Conservation (phyloP, 2,888 invertebrate genomes). For the Gymnosoma rotundatum region DNA sequence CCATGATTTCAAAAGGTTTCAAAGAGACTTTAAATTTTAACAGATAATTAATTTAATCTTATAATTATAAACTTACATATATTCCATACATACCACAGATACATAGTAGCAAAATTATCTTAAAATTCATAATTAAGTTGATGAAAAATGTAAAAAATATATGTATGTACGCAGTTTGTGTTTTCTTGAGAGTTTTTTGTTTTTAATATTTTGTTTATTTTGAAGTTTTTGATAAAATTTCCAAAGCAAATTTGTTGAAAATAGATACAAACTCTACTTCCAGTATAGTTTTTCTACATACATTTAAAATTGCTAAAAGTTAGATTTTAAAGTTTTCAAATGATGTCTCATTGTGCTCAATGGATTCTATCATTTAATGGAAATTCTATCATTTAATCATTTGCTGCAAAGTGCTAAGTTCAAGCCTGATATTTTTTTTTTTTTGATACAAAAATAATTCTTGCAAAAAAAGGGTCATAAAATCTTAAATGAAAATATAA, state of each 20-base stretch:
- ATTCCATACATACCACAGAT: conserved; percentile 36
- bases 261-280: neutral
- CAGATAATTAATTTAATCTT: neutral
- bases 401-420: too few species aligned
- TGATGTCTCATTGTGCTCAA: too few species aligned
- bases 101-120: neutral
- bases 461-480: too few species aligned
- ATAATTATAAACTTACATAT: neutral
- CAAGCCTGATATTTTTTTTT: too few species aligned
- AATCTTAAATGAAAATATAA: too few species aligned
- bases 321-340: too few species aligned
- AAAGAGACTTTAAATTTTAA: neutral
- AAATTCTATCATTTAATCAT: too few species aligned
- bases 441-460: too few species aligned
- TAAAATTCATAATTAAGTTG: conserved; percentile 14
- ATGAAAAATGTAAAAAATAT: conserved; percentile 24
- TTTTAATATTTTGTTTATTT: neutral
- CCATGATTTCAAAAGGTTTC: neutral
- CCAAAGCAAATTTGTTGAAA: conserved; percentile 5
- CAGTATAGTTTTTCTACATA: neutral
- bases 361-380: too few species aligned
- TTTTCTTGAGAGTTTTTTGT: neutral
- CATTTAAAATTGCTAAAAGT: too few species aligned
- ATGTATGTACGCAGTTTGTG: neutral
- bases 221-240: neutral